Base-by-base conservation (phyloP, 1,140 invertebrate species). In the Glossosoma conforme region DNA sequence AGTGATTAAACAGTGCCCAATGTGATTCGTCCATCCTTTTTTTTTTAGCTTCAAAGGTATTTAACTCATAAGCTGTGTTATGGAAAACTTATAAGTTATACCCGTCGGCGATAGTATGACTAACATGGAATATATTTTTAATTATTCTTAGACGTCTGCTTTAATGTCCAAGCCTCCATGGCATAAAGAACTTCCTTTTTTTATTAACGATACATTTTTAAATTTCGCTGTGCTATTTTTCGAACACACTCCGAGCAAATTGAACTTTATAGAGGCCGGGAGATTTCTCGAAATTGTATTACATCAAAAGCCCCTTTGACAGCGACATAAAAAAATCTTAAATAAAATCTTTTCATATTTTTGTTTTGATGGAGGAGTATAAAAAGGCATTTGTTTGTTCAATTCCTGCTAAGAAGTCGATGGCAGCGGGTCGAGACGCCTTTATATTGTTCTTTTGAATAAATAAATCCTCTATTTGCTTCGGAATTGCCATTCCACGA, bases 391-490 rank as follows among this genome's bases (percentile, higher is more conserved):
- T 40, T 56, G 47, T 56, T 56, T 56, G 54, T 56, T 44, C 45
- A 55, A 55, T 55, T 49, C 45, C 14, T 35, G 42, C 36, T 44
- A 40, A 47, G 48, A 50, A 33, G 32, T 21, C 30, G 48, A 51
- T 51, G 40, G 35, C 35, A 33, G 19, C 28, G 40, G 41, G 36
- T 11, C 18, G 41, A 44, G 38, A 25, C 36, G 33, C 36, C 18
- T 24, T 36, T 22, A 42, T 42, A 57, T 57, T 57, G 49, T 57
- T 57, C 54, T 52, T 57, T 57, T 57, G 54, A 57, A 56, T 52
- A 57, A 57, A 57, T 57, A 57, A 52, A 57, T 57, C 42, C 45
- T 43, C 44, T 52, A 52, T 57, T 57, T 57, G 41, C 44, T 49
- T 22, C 32, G 45, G 42, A 57, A 57, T 57, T 57, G 54, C 52